Percentiles rank a stretch among this genome's conserved stretches.
Evolutionary conservation across 1,140 invertebrate species (phyloP).

Genomic region (Heterodera carotae): DNA sequence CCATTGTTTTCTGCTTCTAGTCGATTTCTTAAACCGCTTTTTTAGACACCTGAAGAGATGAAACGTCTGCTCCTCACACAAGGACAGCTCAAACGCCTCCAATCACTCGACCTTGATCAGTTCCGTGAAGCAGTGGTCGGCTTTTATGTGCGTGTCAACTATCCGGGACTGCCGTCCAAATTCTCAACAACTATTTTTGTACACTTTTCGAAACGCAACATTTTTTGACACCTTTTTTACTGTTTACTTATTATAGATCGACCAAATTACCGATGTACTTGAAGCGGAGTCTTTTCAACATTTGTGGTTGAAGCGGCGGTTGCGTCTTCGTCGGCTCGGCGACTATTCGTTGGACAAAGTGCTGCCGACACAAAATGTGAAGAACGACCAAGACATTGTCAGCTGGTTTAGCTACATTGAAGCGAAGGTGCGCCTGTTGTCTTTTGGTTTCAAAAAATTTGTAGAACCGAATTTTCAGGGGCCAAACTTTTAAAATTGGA

Average conservation of each 20-base stretch:
- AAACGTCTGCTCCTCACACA: constrained; percentile 18
- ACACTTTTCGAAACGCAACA: background rate
- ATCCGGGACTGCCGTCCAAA: constrained; percentile 18
- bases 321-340: constrained; percentile 13
- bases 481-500: too few relatives aligned
- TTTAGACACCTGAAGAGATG: constrained; percentile 22
- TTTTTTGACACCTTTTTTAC: background rate
- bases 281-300: constrained; percentile 23
- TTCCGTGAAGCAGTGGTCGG: constrained; percentile 6
- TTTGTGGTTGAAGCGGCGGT: constrained; percentile 23
- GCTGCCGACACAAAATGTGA: background rate
- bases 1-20: too few relatives aligned
- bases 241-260: background rate
- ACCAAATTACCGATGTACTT: constrained; percentile 22
- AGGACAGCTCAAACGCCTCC: constrained; percentile 17
- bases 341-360: constrained; percentile 23
- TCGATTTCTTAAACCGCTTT: background rate
- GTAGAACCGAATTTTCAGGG: too few relatives aligned
- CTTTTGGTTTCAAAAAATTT: background rate
- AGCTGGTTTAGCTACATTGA: constrained; percentile 21
- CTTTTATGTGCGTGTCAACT: constrained; percentile 24
- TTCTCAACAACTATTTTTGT: constrained; percentile 23
- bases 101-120: background rate
- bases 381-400: constrained; percentile 15
- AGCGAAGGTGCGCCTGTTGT: background rate